phyloP scores from a whole-genome alignment of 2,888 invertebrate genomes.

The Hydriomena furcata region DNA sequence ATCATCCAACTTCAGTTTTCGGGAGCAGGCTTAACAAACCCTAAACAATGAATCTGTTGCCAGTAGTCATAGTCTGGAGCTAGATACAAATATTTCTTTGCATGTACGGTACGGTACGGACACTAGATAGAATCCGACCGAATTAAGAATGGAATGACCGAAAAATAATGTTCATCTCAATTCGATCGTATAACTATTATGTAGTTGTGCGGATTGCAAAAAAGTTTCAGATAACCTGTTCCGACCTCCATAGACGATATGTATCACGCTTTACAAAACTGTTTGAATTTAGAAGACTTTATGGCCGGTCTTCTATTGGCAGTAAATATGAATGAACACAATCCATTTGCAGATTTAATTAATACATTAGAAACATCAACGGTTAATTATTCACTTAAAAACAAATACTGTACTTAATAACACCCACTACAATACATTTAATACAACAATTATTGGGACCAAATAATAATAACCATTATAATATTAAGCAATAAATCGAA shows the following conservation, averaged over 20 bases:
- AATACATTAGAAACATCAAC: conserved; percentile 48
- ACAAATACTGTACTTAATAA: conserved; percentile 68
- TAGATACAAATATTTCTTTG: too few species aligned
- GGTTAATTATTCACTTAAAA: conserved; percentile 52
- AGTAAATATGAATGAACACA: conserved; percentile 14
- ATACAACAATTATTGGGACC: conserved; percentile 65
- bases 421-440: conserved; percentile 53
- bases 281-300: conserved; percentile 4
- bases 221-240: conserved; percentile 30
- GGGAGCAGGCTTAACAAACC: conserved; percentile 4
- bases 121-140: too few species aligned
- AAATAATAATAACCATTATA: conserved; percentile 44
- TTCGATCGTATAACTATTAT: conserved; percentile 52
- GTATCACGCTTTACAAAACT: conserved; percentile 42
- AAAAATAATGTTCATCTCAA: conserved; percentile 38
- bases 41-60: too few species aligned
- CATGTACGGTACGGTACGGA: too few species aligned
- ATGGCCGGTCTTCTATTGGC: conserved; percentile 1
- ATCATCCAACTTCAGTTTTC: too few species aligned
- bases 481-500: conserved; percentile 71
- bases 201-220: conserved; percentile 70
- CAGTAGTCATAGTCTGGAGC: too few species aligned
- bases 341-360: conserved; percentile 33
- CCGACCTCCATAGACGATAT: conserved; percentile 53
- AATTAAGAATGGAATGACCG: conserved; percentile 44